A percentile compares a stretch with the other conserved stretches of the same genome.
These are phyloP conservation scores for Carassius gibelio DNA, from an alignment of 2,113 vertebrate species.

Conservation along the genomic window DNA sequence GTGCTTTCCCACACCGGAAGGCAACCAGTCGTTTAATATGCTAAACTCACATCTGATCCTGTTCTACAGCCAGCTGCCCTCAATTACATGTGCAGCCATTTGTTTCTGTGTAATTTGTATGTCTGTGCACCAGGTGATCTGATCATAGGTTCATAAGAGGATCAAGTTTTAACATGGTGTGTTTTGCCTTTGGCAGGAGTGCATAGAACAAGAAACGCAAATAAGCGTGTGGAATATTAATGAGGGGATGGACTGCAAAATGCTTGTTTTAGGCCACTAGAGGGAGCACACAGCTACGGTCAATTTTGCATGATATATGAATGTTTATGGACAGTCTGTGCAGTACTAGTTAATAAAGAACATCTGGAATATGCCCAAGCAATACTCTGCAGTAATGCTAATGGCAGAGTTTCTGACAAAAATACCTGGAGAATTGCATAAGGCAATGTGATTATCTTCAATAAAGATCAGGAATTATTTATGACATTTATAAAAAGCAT, in stretches of 20 bases:
- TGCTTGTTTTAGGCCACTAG: conserved; percentile 64
- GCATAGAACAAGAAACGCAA: not conserved
- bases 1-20: not conserved
- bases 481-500: too few species aligned
- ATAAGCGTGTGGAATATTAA: not conserved
- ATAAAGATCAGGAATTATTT: not conserved
- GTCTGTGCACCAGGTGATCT: not conserved
- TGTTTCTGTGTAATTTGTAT: conserved; percentile 18
- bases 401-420: not conserved
- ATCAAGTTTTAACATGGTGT: not conserved
- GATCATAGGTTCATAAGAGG: not conserved
- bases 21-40: conserved; percentile 24
- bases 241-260: conserved; percentile 37
- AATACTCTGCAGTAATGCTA: not conserved
- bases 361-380: not conserved
- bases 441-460: not conserved
- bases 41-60: conserved; percentile 19
- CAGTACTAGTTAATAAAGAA: conserved; percentile 4
- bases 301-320: not conserved
- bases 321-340: not conserved
- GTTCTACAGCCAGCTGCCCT: not conserved
- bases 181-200: conserved; percentile 17
- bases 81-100: conserved; percentile 31
- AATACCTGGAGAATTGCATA: not conserved
- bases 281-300: conserved; percentile 66